These are phyloP conservation scores for Bradypodion ventrale DNA, from an alignment of 2,797 vertebrate species.

Conservation along the genomic window DNA sequence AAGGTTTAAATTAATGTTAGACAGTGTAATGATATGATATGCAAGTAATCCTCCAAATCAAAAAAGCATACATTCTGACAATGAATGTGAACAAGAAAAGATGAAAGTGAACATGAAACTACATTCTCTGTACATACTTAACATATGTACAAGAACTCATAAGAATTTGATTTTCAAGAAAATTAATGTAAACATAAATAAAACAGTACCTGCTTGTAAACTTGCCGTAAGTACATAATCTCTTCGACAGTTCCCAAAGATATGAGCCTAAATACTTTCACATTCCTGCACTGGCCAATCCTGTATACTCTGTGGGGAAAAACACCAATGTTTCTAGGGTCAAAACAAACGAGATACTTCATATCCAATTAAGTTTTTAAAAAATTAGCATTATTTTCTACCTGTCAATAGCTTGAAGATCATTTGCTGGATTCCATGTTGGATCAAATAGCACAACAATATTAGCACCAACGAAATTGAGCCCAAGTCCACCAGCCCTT, in stretches of 20 bases:
- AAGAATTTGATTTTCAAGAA: background rate
- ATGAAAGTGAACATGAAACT: too few relatives aligned
- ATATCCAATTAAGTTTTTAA: background rate
- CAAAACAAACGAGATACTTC: slow-evolving; percentile 9
- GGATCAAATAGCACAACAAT: slow-evolving; percentile 95
- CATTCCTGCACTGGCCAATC: slow-evolving; percentile 92
- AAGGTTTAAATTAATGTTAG: too few relatives aligned
- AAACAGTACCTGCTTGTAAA: slow-evolving; percentile 92
- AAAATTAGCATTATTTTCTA: slow-evolving; percentile 55
- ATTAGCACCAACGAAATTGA: slow-evolving; percentile 96
- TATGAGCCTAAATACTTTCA: slow-evolving; percentile 92
- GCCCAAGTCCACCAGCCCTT: slow-evolving; percentile 94
- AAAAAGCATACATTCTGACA: too few relatives aligned
- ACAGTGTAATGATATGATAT: too few relatives aligned
- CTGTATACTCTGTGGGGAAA: slow-evolving; percentile 93
- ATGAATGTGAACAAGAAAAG: too few relatives aligned
- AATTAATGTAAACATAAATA: background rate
- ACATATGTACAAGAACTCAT: background rate
- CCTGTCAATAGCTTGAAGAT: slow-evolving; percentile 98
- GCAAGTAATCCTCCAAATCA: too few relatives aligned
- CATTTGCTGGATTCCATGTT: slow-evolving; percentile 97
- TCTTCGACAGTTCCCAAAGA: slow-evolving; percentile 96
- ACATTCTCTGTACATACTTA: background rate
- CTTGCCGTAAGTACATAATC: slow-evolving; percentile 92
- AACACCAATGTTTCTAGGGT: slow-evolving; percentile 30